These are phyloP conservation scores for Burhinus bistriatus DNA, from an alignment of 2,113 vertebrate genomes.

Conservation along the genomic window DNA sequence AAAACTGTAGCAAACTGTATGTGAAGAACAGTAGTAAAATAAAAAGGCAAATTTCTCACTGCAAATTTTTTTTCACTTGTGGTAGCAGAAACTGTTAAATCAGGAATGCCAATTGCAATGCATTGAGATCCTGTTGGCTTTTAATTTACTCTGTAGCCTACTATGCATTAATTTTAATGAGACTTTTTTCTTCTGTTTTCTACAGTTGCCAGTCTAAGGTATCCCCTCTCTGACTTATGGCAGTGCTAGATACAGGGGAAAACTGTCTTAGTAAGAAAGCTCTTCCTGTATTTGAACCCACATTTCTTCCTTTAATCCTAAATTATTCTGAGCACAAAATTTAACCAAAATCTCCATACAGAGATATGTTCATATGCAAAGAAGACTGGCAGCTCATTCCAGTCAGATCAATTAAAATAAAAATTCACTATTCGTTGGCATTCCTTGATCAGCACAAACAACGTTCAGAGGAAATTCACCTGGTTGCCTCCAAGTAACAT, in stretches of 20 bases:
- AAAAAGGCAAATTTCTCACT: conserved; percentile 61
- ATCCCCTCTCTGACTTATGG: background rate
- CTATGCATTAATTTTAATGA: conserved; percentile 24
- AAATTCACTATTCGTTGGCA: conserved; percentile 26
- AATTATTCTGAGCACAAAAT: conserved; percentile 55
- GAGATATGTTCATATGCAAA: conserved; percentile 32
- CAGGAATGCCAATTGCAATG: background rate
- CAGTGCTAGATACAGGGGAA: background rate
- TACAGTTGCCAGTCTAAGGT: conserved; percentile 33
- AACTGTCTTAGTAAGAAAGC: background rate
- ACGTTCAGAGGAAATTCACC: conserved; percentile 52
- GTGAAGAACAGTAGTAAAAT: conserved; percentile 40
- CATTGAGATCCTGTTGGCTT: conserved; percentile 38
- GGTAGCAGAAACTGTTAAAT: conserved; percentile 22
- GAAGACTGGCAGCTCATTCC: conserved; percentile 41
- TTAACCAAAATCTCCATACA: conserved; percentile 25
- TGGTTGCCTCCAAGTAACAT: conserved; percentile 36
- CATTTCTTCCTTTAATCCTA: conserved; percentile 38
- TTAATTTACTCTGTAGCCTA: conserved; percentile 41
- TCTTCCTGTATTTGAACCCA: background rate
- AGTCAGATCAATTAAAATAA: conserved; percentile 67
- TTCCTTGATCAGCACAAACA: conserved; percentile 58
- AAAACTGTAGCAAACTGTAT: conserved; percentile 53
- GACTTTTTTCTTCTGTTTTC: conserved; percentile 27
- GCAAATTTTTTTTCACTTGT: conserved; percentile 21